Conservation (phyloP, 2,888 invertebrate species). For the Malthinus flaveolus region DNA sequence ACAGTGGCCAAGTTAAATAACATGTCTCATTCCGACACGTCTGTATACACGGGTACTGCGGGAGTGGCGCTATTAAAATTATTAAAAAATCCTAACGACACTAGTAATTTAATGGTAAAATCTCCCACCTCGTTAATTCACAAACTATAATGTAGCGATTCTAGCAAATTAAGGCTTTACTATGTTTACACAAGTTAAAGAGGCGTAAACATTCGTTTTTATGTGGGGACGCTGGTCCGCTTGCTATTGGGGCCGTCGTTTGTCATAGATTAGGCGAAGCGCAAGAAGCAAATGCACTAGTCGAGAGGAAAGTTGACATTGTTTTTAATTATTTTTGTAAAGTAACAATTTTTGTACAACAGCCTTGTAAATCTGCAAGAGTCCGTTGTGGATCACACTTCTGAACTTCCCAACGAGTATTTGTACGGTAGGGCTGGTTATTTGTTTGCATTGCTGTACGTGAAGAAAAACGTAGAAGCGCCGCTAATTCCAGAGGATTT, state of each 20-base stretch:
- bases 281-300: slow-evolving; percentile 57
- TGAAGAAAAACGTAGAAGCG: slow-evolving; percentile 67
- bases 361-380: slow-evolving; percentile 62
- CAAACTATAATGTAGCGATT: neutral
- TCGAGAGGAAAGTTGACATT: slow-evolving; percentile 56
- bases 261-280: slow-evolving; percentile 60
- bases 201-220: slow-evolving; percentile 64
- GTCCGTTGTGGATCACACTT: slow-evolving; percentile 58
- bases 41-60: slow-evolving; percentile 76
- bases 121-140: neutral
- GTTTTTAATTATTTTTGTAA: neutral
- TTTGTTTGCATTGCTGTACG: slow-evolving; percentile 75
- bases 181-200: slow-evolving; percentile 55
- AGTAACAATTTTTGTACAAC: slow-evolving; percentile 13
- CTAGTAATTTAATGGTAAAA: slow-evolving; percentile 42
- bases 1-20: slow-evolving; percentile 53
- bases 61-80: slow-evolving; percentile 72
- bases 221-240: slow-evolving; percentile 69
- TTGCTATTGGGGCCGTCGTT: slow-evolving; percentile 65
- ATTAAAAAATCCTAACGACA: slow-evolving; percentile 48
- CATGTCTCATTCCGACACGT: slow-evolving; percentile 61
- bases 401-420: slow-evolving; percentile 74
- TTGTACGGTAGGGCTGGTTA: slow-evolving; percentile 86
- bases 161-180: slow-evolving; percentile 55
- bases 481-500: slow-evolving; percentile 62